Evolutionary conservation across 2,113 vertebrate species (phyloP), one percentile per base, ranked within the genome.

Genomic region (Mobula birostris): DNA sequence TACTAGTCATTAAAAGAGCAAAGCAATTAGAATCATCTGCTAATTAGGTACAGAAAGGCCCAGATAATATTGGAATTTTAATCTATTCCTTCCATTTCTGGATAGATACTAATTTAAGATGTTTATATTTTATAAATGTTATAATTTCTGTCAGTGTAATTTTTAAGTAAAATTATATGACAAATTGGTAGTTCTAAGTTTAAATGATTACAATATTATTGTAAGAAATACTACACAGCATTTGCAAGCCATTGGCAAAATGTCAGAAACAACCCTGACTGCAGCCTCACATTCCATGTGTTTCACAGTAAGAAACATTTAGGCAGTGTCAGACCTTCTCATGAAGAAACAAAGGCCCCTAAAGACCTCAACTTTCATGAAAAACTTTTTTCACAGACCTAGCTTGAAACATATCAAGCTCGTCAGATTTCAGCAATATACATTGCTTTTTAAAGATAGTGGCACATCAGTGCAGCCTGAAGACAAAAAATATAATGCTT

Each of bases 221-320:
- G 48, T 70, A 94, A 72, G 91, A 76, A 93, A 92, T 48, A 66
- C 61, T 85, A 80, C 95, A 95, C 96, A 96, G 97, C 97, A 98
- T 98, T 97, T 36, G 97, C 97, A 97, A 98, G 98, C 98, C 95
- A 94, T 98, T 96, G 97, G 97, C 98, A 98, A 98, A 99, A 98
- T 97, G 98, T 97, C 98, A 98, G 98, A 99, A 98, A 98, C 98
- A 99, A 99, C 98, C 98, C 98, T 98, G 97, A 99, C 97, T 97
- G 97, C 97, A 99, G 98, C 98, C 98, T 98, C 97, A 97, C 98
- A 96, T 98, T 98, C 97, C 94, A 96, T 98, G 97, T 98, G 98
- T 99, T 98, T 99, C 98, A 98, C 97, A 98, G 98, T 97, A 97
- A 98, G 98, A 99, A 99, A 99, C 98, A 98, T 98, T 98, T 99